phyloP scores from a whole-genome alignment of 2,113 vertebrate genomes.

The Nerophis lumbriciformis region DNA sequence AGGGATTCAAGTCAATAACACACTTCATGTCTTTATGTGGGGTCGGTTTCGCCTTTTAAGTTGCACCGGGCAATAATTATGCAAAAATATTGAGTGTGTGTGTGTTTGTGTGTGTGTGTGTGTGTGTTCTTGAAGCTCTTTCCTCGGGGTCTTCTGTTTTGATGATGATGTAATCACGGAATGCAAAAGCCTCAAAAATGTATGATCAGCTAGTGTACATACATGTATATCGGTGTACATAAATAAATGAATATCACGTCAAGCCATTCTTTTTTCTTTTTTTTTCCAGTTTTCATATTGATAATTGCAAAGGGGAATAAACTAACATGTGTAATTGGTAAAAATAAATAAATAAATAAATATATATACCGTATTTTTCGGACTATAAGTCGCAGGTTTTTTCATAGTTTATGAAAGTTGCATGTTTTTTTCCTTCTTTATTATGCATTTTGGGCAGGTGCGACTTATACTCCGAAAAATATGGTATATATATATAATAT shows the following conservation, averaged over 20 bases:
- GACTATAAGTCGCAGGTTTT: no score
- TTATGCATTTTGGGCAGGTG: no score
- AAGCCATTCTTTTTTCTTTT: background rate
- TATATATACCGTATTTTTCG: no score
- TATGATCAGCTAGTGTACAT: conserved; percentile 66
- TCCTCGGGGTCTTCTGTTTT: conserved; percentile 7
- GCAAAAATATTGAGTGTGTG: conserved; percentile 64
- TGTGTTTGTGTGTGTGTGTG: conserved; percentile 40
- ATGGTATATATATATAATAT: no score
- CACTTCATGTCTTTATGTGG: conserved; percentile 25
- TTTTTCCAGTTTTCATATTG: background rate
- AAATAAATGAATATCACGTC: conserved; percentile 65
- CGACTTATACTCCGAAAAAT: no score
- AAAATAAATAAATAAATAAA: no score
- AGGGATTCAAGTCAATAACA: conserved; percentile 46
- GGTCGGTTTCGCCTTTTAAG: conserved; percentile 50
- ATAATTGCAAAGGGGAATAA: no score
- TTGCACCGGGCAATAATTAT: conserved; percentile 72
- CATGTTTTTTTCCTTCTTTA: no score
- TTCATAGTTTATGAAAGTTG: no score
- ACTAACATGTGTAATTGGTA: no score
- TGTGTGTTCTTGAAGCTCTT: conserved; percentile 21
- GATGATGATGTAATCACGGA: conserved; percentile 62
- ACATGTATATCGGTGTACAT: conserved; percentile 74
- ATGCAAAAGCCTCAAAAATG: conserved; percentile 61